Base-by-base conservation (phyloP, 2,113 vertebrate genomes). In the Tragelaphus strepsiceros region DNA sequence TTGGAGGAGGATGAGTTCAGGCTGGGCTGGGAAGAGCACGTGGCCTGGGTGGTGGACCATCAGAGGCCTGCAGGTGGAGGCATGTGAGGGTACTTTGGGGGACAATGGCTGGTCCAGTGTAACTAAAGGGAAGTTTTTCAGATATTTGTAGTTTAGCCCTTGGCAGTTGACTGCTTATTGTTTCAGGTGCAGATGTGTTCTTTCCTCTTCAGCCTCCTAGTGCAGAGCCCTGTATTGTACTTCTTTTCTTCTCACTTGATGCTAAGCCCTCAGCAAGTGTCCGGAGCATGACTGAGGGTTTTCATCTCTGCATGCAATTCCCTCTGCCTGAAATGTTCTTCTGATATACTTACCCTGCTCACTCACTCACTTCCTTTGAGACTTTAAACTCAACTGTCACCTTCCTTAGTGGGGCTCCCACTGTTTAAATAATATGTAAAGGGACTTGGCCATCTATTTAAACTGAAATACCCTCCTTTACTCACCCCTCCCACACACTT, bases 361-460 rank as follows among this genome's bases (percentile, higher is more conserved):
- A 58, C 13, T 56, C 3, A 1, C 22, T 92, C 32, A 22, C 51
- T 84, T 77, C 85, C 59, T 94, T 32, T 74, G 83, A 53, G 67
- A 58, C n/a, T 88, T 81, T 5, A 15, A 74, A 15, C 54, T 64
- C 58, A 51, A 17, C 22, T 16, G 8, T 86, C 64, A 58, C 17
- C 62, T 89, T 89, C 83, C 71, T 92, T 51, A 54, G 15, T 78
- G 51, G 61, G 49, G 21, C 6, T 71, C 39, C 64, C 4, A 11
- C 24, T 49, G 64, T 85, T 95, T 94, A 93, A 92, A 95, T 71
- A 94, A 62, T 86, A 81, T 46, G 39, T 92, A 83, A 84, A 59
- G 80, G 35, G 67, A 53, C 22, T 92, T 95, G 30, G 53, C 35
- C 56, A n/a, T 7, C 32, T 80, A 24, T 84, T 91, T 84, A 77